Base-by-base conservation (phyloP, 2,888 invertebrate species). In the Xylophagus ater region DNA sequence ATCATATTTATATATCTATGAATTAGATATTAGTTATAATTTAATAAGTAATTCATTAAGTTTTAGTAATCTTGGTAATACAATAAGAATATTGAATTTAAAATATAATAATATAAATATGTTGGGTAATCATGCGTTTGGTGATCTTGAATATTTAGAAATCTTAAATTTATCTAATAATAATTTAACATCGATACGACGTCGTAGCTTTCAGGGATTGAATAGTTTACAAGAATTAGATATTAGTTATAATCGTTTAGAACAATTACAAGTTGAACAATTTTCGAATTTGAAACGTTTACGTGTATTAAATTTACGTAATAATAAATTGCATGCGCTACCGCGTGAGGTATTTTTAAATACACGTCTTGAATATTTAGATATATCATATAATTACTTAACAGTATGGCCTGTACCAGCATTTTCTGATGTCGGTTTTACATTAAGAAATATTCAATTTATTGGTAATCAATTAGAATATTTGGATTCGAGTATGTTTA, bases 401-500 rank as follows among this genome's bases (percentile, higher is more conserved):
- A 74, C 78, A 3, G 73, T 81, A n/a, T 79, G 87, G 57, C 88
- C 88, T 0, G 81, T 80, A 20, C 72, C 77, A 17, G 80, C 84
- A 14, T 72, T 88, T 43, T 74, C 79, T 1, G 84, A 84, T 59
- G 76, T 87, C 15, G 85, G 85, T 4, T 77, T 81, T 52, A 85
- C 86, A 1, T 62, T 89, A 43, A 69, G 86, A 35, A 77, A 78
- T 57, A 72, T 90, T 42, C 81, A 86, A 55, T 69, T 90, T 56
- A 77, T 81, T 1, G 71, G 76, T 47, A 90, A 90, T 60, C 77
- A 73, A 47, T 72, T 92, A 47, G 88, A 89, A 58, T 87, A 86
- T 58, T 70, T 90, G 49, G 89, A 90, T 60, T 82, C 83, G 50
- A 86, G 83, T 44, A 85, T 87, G 66, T 88, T 89, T 56, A 78